A percentile compares a stretch with the other conserved stretches of the same genome.
Evolutionary conservation across 37 sponge, comb jelly and placozoan genomes (phyloP).

Genomic region (Mnemiopsis leidyi): DNA sequence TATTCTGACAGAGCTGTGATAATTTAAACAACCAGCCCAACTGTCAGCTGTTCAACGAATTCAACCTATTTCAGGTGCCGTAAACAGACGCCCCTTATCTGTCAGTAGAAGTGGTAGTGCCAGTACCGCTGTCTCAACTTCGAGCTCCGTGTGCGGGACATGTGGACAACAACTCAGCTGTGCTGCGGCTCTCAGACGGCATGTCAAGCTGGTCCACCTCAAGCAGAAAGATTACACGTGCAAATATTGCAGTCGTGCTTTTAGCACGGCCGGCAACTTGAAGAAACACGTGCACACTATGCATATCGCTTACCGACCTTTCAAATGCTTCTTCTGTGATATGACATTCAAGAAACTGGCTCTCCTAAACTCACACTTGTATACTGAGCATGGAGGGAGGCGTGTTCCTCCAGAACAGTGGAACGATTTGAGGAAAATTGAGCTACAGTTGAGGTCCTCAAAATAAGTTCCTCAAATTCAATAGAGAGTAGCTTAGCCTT

Average conservation of each 20-base stretch:
- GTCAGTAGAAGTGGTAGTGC: not conserved
- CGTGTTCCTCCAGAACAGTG: not conserved
- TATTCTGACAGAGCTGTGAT: too few relatives aligned
- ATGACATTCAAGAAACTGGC: not conserved
- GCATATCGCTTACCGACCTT: not conserved
- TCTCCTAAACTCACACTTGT: not conserved
- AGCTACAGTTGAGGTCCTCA: not conserved
- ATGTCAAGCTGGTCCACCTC: conserved; percentile 42
- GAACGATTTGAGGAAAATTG: not conserved
- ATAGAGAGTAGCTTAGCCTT: too few relatives aligned
- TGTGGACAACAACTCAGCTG: not conserved
- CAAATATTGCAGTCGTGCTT: not conserved
- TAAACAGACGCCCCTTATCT: too few relatives aligned
- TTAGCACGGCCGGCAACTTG: not conserved
- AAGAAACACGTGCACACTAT: not conserved
- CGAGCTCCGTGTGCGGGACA: not conserved
- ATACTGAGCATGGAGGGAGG: not conserved
- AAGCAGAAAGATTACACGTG: conserved; percentile 21
- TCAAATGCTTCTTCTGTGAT: not conserved
- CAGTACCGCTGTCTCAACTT: not conserved
- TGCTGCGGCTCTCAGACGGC: not conserved
- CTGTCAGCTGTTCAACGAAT: too few relatives aligned
- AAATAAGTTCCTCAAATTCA: too few relatives aligned
- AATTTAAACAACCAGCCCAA: too few relatives aligned
- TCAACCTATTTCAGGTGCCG: not conserved